Evolutionary conservation across 2,113 vertebrate genomes (phyloP).

Genomic region (Arenaria interpres): DNA sequence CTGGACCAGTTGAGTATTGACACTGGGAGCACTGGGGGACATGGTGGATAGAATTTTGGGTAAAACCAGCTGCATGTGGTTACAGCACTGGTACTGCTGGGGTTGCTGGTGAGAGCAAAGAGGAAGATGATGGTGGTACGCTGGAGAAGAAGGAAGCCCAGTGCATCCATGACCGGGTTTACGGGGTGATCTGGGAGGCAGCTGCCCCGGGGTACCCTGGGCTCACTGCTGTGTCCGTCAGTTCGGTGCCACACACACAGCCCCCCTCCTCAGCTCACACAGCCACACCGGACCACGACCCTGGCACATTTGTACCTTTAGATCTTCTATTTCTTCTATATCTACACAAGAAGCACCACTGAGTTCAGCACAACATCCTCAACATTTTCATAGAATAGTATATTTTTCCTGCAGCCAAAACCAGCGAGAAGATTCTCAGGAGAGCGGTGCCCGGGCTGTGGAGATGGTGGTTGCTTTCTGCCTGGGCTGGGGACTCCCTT

Average conservation of each 20-base stretch:
- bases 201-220: neutral
- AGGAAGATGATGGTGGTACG: neutral
- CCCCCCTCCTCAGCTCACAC: neutral
- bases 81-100: neutral
- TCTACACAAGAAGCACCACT: neutral
- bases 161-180: neutral
- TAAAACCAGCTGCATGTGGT: neutral
- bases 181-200: neutral
- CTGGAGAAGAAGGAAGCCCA: neutral
- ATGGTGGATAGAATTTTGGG: neutral
- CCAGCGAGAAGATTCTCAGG: neutral
- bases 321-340: neutral
- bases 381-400: neutral
- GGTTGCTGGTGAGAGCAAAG: rapidly evolving
- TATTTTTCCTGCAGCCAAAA: neutral
- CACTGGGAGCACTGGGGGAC: rapidly evolving
- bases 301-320: rapidly evolving
- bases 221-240: neutral
- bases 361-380: neutral
- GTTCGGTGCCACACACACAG: rapidly evolving
- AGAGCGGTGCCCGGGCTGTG: rapidly evolving
- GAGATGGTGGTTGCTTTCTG: neutral
- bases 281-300: rapidly evolving
- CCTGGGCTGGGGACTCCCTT: neutral
- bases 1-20: neutral